Base-by-base conservation (phyloP, 1,140 invertebrate genomes). In the Dolichoris vasculosae region DNA sequence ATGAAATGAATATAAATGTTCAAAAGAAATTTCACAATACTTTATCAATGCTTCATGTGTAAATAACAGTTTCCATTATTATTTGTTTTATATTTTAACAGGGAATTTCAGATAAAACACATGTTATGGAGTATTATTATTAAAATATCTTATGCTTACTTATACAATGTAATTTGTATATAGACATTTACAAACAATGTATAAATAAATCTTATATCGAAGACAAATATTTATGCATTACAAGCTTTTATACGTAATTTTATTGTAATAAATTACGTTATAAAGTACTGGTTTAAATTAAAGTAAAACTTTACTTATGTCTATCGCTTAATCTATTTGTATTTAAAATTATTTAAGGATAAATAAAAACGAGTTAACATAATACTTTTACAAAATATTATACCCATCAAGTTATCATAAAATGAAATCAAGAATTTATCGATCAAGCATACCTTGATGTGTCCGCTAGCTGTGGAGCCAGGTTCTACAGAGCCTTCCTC, bases 401-500 rank as follows among this genome's bases (percentile, higher is more conserved):
- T 17, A 6, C 26, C 55, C 1, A 26, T 59, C 23, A 26, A 6
- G 23, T 9, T 26, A 26, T 26, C 9, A 26, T 26, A 59, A 4
- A 59, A 59, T 26, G 9, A 26, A 13, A 59, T 26, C 55, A 59
- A 59, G 1, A 59, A 26, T 59, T 59, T 4, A 26, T 26, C 13
- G 26, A 73, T 26, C 8, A 73, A 59, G 43, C 26, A 71, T 80
- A 85, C 78, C 20, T 85, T 85, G 40, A 81, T 85, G 1, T 67
- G 73, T 48, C 64, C 83, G 23, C 55, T 32, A 2, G 23, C n/a
- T 30, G 55, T 51, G 38, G 75, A 30, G 4, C 69, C 86, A 82
- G 40, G n/a, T 35, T 87, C 88, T 32, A 46, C 86, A 1, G 88
- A 82, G 0, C 89, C 86, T 87, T 95, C 93, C 87, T 96, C 95